phyloP scores from a whole-genome alignment of 1,140 invertebrate genomes.

The Penaeus chinensis region DNA sequence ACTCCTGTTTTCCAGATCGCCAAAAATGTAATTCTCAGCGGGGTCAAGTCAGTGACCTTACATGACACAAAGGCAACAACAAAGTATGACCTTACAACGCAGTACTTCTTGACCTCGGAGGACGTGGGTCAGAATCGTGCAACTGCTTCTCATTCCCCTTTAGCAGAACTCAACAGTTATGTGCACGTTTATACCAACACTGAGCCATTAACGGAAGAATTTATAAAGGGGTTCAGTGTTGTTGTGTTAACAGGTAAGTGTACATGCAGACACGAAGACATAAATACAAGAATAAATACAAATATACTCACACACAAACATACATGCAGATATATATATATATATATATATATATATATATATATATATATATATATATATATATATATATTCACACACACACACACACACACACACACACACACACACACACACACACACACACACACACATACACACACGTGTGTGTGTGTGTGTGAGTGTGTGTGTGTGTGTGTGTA shows the following conservation, averaged over 20 bases:
- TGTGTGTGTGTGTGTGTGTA: too few species aligned
- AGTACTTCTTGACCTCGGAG: conserved; percentile 89
- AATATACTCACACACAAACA: too few species aligned
- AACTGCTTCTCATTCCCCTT: conserved; percentile 78
- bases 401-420: too few species aligned
- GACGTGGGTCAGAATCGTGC: conserved; percentile 92
- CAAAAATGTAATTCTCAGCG: conserved; percentile 97
- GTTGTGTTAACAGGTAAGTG: conserved; percentile 81
- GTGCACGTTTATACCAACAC: conserved; percentile 82
- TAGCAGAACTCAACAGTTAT: conserved; percentile 94
- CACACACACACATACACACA: too few species aligned
- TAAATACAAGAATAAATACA: too few species aligned
- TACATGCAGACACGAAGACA: conserved; percentile 70
- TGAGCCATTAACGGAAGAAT: conserved; percentile 80
- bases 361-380: too few species aligned
- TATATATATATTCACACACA: too few species aligned
- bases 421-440: too few species aligned
- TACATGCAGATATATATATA: too few species aligned
- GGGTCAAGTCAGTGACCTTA: conserved; percentile 96
- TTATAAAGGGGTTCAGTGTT: conserved; percentile 82
- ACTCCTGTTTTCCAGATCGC: conserved; percentile 74
- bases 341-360: too few species aligned
- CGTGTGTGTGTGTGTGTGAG: too few species aligned
- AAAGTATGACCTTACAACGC: conserved; percentile 83
- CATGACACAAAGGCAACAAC: conserved; percentile 96